These are phyloP conservation scores for Chironomus riparius DNA, from an alignment of 2,888 invertebrate species.

Conservation along the genomic window DNA sequence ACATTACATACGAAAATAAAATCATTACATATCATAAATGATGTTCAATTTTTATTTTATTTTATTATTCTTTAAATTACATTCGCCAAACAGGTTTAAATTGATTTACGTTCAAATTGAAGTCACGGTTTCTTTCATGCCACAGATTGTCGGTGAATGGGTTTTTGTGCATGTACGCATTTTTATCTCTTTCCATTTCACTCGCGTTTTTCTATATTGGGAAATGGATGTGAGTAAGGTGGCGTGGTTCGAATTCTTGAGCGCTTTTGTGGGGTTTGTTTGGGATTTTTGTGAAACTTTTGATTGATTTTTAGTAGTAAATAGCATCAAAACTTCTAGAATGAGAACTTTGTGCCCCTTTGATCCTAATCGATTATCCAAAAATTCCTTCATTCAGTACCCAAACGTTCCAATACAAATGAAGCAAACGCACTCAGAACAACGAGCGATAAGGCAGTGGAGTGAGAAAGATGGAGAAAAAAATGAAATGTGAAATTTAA, in stretches of 20 bases:
- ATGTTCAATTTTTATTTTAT: constrained; percentile 8
- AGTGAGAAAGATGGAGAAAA: neutral
- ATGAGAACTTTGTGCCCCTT: no score
- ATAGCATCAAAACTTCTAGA: no score
- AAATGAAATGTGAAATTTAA: neutral
- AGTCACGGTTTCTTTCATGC: neutral
- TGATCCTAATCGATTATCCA: no score
- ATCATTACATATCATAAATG: constrained; percentile 26
- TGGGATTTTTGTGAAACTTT: no score
- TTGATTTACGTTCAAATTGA: constrained; percentile 25
- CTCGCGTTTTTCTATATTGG: no score
- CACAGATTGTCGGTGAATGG: neutral
- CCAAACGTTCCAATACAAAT: no score
- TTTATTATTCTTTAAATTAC: neutral
- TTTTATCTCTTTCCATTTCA: no score
- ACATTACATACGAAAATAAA: constrained; percentile 23
- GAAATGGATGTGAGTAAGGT: no score
- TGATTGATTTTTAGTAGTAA: no score
- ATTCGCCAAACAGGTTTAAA: constrained; percentile 19
- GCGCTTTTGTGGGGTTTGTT: neutral
- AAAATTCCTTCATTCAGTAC: no score
- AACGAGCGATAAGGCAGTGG: neutral
- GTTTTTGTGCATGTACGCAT: no score
- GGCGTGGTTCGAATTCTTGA: neutral
- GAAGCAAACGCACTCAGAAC: neutral